Percentiles rank a stretch among this genome's conserved stretches.
Evolutionary conservation across 2,888 invertebrate species (phyloP).

Genomic region (Resseliella maxima): DNA sequence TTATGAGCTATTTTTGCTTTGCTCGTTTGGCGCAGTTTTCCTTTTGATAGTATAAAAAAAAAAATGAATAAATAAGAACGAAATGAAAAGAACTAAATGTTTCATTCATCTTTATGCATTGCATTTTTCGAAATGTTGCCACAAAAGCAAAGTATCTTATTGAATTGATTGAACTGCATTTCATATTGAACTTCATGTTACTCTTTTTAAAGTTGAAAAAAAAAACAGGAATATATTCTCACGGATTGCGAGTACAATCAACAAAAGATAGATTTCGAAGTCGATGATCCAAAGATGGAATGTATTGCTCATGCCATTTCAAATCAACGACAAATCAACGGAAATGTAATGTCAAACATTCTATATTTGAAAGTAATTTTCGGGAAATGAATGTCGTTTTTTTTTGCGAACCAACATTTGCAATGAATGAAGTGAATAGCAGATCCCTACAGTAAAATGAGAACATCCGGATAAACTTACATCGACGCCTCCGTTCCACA

Average conservation of each 20-base stretch:
- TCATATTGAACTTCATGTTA: constrained; percentile 23
- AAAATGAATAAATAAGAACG: neutral
- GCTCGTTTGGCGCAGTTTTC: neutral
- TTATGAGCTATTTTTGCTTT: constrained; percentile 18
- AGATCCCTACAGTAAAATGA: neutral
- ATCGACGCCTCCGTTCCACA: constrained; percentile 68
- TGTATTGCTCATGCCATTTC: neutral
- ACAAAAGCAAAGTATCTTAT: constrained; percentile 39
- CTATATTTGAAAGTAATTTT: constrained; percentile 43
- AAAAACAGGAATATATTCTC: neutral
- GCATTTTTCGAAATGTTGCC: constrained; percentile 32
- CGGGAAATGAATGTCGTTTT: constrained; percentile 8
- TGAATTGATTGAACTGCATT: constrained; percentile 45
- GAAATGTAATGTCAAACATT: constrained; percentile 46
- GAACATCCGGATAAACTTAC: constrained; percentile 64
- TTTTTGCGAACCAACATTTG: neutral
- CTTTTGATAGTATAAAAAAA: neutral
- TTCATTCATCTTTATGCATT: constrained; percentile 49
- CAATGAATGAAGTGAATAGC: neutral
- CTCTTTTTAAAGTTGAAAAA: neutral
- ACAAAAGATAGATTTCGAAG: constrained; percentile 26
- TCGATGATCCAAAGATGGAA: neutral
- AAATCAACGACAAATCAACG: constrained; percentile 15
- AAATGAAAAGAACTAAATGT: constrained; percentile 30
- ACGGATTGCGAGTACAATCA: constrained; percentile 37